phyloP scores from a whole-genome alignment of 2,888 invertebrate species.

The Cynaeus angustus region DNA sequence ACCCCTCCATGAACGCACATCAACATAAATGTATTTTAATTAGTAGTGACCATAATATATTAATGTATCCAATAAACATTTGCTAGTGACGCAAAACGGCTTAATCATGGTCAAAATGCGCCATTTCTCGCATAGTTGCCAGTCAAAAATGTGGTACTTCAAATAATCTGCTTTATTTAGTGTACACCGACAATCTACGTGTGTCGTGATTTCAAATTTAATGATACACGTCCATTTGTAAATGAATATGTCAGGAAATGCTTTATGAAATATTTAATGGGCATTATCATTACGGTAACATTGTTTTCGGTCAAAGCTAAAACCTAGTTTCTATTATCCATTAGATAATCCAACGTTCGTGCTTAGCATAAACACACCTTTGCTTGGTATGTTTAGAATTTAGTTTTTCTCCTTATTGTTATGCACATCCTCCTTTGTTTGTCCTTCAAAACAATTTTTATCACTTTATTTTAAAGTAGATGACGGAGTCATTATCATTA shows the following conservation, averaged over 20 bases:
- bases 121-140: too few species aligned
- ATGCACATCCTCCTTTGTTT: slow-evolving; percentile 45
- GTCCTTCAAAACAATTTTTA: slow-evolving; percentile 43
- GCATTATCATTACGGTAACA: slow-evolving; percentile 18
- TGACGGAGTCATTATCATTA: slow-evolving; percentile 6
- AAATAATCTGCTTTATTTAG: slow-evolving; percentile 1
- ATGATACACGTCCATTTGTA: slow-evolving; percentile 41
- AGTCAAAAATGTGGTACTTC: too few species aligned
- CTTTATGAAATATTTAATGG: slow-evolving; percentile 40
- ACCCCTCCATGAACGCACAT: too few species aligned
- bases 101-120: too few species aligned
- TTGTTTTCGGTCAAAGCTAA: slow-evolving; percentile 28
- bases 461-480: slow-evolving; percentile 18
- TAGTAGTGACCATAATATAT: too few species aligned
- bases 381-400: slow-evolving; percentile 46
- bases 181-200: slow-evolving; percentile 4
- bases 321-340: slow-evolving; percentile 16
- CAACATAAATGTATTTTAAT: too few species aligned
- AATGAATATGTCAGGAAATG: slow-evolving; percentile 36
- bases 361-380: slow-evolving; percentile 44
- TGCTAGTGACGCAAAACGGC: too few species aligned
- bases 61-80: too few species aligned
- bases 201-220: slow-evolving; percentile 24
- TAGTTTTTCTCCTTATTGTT: slow-evolving; percentile 44
- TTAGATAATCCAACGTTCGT: slow-evolving; percentile 17